Base-by-base conservation (phyloP, 2,797 vertebrate genomes). In the Adelosebastes latens region DNA sequence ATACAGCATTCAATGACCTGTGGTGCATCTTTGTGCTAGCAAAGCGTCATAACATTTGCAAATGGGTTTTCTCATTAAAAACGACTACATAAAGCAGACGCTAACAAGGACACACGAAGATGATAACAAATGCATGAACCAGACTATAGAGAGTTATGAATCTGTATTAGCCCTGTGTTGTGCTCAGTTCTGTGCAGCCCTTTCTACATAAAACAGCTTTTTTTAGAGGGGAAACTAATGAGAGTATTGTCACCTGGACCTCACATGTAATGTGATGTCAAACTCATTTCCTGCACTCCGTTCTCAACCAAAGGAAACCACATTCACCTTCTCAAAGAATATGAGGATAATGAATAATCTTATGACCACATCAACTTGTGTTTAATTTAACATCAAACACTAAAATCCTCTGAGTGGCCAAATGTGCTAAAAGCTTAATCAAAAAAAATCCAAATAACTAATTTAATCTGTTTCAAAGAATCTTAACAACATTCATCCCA, bases 231-330 rank as follows among this genome's bases (percentile, higher is more conserved):
- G 72, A 72, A 66, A 60, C 34, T 79, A 82, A 80, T 80, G 20
- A 80, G 80, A 53, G 58, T 31, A 68, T 59, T 72, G 59, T 78
- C 71, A 81, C 75, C 31, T 34, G 52, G 27, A 77, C 67, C 65
- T 73, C 62, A 75, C 20, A 59, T 75, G 58, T 61, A 82, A 77
- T 61, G 64, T 56, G 34, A 75, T 82, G 72, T 83, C 80, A 86
- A 74, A 89, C 72, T 82, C 56, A 82, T 89, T 88, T 89, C 80
- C 84, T 75, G 68, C 52, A 61, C 31, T 80, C 61, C 68, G 3
- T 0, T 46, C 1, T 0, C 42, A 18, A 46, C 42, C 42, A 46
- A 75, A 72, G 75, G 8, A 78, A 16, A 77, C 32, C 9, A 32
- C 62, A 74, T 10, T 83, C 62, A 61, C 49, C 73, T 60, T 27